Percentiles rank a stretch among this genome's conserved stretches.
Conservation (phyloP, 2,888 invertebrate genomes). For the Argyra leucocephala region DNA sequence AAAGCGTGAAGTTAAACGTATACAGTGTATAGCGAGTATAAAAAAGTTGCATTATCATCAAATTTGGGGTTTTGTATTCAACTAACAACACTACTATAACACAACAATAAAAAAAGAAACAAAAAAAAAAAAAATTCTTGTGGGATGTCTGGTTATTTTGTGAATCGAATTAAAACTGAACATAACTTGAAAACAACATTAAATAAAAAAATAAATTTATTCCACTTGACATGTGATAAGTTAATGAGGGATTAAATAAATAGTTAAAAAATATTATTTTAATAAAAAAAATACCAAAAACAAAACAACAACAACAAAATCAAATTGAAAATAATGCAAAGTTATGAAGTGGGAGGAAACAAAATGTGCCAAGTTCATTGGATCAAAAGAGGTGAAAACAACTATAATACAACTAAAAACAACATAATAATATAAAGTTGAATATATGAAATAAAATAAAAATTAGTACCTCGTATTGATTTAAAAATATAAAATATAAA, state of each 20-base stretch:
- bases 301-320: neutral
- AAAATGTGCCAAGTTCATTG: too few relatives aligned
- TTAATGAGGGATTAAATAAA: constrained; percentile 14
- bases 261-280: constrained; percentile 4
- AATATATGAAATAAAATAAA: too few relatives aligned
- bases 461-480: too few relatives aligned
- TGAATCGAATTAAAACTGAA: neutral
- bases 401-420: too few relatives aligned
- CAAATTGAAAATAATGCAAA: too few relatives aligned
- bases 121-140: neutral
- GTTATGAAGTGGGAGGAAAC: too few relatives aligned
- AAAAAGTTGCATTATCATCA: constrained; percentile 3
- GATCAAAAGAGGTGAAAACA: too few relatives aligned
- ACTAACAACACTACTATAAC: neutral
- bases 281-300: neutral
- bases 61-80: constrained; percentile 2
- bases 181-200: neutral
- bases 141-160: constrained; percentile 3
- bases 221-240: constrained; percentile 15
- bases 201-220: neutral
- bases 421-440: too few relatives aligned
- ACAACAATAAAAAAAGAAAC: neutral
- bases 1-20: too few relatives aligned
- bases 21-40: too few relatives aligned
- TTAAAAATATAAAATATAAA: too few relatives aligned